phyloP scores from a whole-genome alignment of 2,888 invertebrate genomes.

The Acrobasis suavella region DNA sequence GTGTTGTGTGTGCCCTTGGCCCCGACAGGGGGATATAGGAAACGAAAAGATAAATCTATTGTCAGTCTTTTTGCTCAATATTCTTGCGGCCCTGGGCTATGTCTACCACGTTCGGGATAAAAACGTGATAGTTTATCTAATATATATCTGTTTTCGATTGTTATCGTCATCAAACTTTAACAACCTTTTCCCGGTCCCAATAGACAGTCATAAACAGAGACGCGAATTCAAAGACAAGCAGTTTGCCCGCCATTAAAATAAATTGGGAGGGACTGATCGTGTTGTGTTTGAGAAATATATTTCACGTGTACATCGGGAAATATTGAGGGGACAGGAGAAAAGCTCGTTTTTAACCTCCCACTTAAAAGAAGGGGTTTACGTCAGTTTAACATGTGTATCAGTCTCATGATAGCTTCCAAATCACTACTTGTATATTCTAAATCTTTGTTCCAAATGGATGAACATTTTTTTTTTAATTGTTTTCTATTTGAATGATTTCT shows the following conservation, averaged over 20 bases:
- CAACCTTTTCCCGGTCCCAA: background rate
- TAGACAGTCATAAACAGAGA: slow-evolving; percentile 7
- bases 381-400: background rate
- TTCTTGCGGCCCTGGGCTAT: too few species aligned
- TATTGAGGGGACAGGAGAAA: background rate
- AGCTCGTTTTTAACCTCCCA: background rate
- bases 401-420: too few species aligned
- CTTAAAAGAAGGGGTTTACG: background rate
- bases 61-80: too few species aligned
- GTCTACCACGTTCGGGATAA: too few species aligned
- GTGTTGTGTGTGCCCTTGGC: too few species aligned
- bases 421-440: too few species aligned
- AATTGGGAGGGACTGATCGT: slow-evolving; percentile 18
- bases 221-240: slow-evolving; percentile 11
- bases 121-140: background rate
- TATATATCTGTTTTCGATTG: background rate
- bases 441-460: too few species aligned
- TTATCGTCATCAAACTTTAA: background rate
- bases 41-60: too few species aligned
- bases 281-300: slow-evolving; percentile 15
- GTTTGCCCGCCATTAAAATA: slow-evolving; percentile 14
- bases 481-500: too few species aligned
- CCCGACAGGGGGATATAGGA: too few species aligned
- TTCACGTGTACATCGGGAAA: slow-evolving; percentile 22
- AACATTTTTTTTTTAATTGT: too few species aligned